phyloP scores from a whole-genome alignment of 2,888 invertebrate genomes.

The Nymphalis c-album region DNA sequence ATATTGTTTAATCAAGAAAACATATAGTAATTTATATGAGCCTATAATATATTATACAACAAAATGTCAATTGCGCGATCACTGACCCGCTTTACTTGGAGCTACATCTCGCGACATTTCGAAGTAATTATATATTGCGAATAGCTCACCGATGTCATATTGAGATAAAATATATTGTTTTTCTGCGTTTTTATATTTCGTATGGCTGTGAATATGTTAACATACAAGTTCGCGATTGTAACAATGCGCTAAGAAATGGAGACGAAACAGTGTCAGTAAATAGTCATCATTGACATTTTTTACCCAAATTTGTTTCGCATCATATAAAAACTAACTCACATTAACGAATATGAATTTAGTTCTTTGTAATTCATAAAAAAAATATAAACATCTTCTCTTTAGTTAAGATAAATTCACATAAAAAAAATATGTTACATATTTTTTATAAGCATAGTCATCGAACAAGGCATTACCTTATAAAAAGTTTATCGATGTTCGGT shows the following conservation, averaged over 20 bases:
- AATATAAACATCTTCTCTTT: background rate
- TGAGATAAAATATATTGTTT: slow-evolving; percentile 14
- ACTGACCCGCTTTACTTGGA: slow-evolving; percentile 24
- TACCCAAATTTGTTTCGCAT: background rate
- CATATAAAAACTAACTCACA: background rate
- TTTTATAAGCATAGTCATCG: background rate
- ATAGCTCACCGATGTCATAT: slow-evolving; percentile 12
- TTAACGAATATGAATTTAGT: background rate
- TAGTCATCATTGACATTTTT: background rate
- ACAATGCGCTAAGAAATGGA: background rate
- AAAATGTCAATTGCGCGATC: slow-evolving; percentile 26
- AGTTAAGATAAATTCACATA: background rate
- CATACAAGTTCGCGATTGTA: background rate
- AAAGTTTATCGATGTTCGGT: slow-evolving; percentile 20
- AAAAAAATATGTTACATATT: background rate
- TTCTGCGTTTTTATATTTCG: slow-evolving; percentile 2
- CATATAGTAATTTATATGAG: slow-evolving; percentile 1
- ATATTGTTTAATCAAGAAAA: background rate
- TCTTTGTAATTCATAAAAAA: background rate
- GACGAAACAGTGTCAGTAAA: background rate
- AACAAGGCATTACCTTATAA: background rate
- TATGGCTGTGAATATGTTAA: slow-evolving; percentile 5
- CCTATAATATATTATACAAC: slow-evolving; percentile 16
- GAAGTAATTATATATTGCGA: slow-evolving; percentile 18
- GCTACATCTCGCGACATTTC: slow-evolving; percentile 22